phyloP scores from a whole-genome alignment of 2,888 invertebrate genomes.

The Tricholauxania praeusta region DNA sequence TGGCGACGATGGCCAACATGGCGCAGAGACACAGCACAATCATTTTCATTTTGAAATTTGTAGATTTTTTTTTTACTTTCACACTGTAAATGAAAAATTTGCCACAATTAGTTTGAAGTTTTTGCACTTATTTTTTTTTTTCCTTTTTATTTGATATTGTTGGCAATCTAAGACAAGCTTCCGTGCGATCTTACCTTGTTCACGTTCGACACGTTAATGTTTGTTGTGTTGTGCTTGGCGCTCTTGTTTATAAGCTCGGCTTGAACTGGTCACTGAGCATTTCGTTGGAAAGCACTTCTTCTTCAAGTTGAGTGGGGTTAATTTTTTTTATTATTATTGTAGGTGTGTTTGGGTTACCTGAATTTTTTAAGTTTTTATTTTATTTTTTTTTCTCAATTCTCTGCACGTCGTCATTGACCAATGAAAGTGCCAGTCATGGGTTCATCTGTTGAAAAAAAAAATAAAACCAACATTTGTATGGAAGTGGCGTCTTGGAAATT shows the following conservation, averaged over 20 bases:
- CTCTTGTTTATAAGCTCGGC: conserved; percentile 59
- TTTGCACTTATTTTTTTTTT: conserved; percentile 33
- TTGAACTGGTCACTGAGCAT: conserved; percentile 28
- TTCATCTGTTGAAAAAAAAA: conserved; percentile 13
- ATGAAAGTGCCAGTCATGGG: conserved; percentile 21
- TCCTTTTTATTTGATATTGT: conserved; percentile 22
- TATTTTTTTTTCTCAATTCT: conserved; percentile 2
- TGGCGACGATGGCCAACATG: conserved; percentile 51
- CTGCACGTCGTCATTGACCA: conserved; percentile 18
- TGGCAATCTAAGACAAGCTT: conserved; percentile 22
- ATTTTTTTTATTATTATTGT: conserved; percentile 2
- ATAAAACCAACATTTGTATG: too few species aligned
- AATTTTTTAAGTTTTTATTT: not conserved
- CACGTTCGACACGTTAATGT: conserved; percentile 55
- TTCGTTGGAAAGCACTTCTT: conserved; percentile 14
- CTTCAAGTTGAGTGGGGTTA: not conserved
- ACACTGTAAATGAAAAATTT: conserved; percentile 25
- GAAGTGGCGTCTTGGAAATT: too few species aligned
- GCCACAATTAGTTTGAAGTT: conserved; percentile 20
- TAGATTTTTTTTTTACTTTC: conserved; percentile 26
- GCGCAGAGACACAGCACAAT: conserved; percentile 48
- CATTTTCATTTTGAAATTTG: conserved; percentile 45
- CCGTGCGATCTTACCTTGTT: conserved; percentile 57
- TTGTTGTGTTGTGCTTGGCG: conserved; percentile 53
- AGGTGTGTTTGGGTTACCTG: not conserved